Percentiles rank a stretch among this genome's conserved stretches.
phyloP scores from a whole-genome alignment of 2,888 invertebrate species.

The Catotricha subobsoleta region DNA sequence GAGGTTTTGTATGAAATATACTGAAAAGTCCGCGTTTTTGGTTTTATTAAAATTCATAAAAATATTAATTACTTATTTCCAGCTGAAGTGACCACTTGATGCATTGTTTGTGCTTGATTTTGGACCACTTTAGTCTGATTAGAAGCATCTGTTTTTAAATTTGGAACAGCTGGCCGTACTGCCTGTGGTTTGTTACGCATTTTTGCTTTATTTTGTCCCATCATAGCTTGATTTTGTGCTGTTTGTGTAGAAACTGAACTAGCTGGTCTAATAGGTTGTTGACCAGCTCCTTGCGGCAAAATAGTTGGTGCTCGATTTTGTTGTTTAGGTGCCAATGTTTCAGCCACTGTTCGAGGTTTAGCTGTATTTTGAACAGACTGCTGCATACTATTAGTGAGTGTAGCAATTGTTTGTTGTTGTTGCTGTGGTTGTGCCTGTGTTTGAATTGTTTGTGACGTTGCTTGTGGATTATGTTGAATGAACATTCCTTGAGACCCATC shows the following conservation, averaged over 20 bases:
- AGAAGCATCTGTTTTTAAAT: constrained; percentile 36
- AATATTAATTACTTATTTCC: constrained; percentile 32
- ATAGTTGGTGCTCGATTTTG: constrained; percentile 29
- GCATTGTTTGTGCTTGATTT: constrained; percentile 27
- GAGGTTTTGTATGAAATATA: too few species aligned
- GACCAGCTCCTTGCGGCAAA: constrained; percentile 36
- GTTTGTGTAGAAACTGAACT: constrained; percentile 79
- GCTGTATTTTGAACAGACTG: constrained; percentile 13
- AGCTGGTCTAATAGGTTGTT: constrained; percentile 46
- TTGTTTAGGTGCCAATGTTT: constrained; percentile 35
- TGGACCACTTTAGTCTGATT: constrained; percentile 11
- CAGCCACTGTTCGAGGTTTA: constrained; percentile 34
- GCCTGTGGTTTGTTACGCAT: constrained; percentile 52
- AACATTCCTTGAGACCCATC: constrained; percentile 60
- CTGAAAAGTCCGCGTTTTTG: neutral
- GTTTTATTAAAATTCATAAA: neutral
- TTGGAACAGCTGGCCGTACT: constrained; percentile 47
- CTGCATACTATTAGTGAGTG: neutral
- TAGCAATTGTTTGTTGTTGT: neutral
- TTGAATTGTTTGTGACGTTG: constrained; percentile 36
- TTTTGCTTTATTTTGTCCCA: constrained; percentile 35
- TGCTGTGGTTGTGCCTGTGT: constrained; percentile 21
- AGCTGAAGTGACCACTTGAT: constrained; percentile 31
- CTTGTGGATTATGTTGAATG: constrained; percentile 55
- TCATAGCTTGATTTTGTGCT: constrained; percentile 23